These are phyloP conservation scores for Pao palembangensis DNA, from an alignment of 2,113 vertebrate species.

Conservation along the genomic window DNA sequence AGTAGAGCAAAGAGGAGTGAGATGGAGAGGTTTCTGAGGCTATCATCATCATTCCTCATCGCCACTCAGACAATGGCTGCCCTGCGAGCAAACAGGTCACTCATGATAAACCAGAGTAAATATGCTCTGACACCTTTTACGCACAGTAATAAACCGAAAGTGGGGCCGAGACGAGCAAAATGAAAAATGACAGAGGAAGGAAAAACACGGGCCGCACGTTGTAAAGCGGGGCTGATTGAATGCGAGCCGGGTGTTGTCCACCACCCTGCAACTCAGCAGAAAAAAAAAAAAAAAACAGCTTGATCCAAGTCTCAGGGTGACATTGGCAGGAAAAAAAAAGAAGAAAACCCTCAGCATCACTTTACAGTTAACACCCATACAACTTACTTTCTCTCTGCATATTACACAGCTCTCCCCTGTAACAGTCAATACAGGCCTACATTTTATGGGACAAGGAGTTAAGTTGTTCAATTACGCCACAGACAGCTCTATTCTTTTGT, in stretches of 20 bases:
- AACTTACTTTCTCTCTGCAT: conserved; percentile 75
- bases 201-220: conserved; percentile 23
- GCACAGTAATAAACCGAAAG: conserved; percentile 50
- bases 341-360: conserved; percentile 71
- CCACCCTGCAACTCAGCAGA: conserved; percentile 59
- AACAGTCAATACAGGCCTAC: conserved; percentile 93
- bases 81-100: conserved; percentile 44
- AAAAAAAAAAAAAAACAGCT: conserved; percentile 36
- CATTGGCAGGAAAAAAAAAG: conserved; percentile 37
- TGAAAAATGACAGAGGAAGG: conserved; percentile 46
- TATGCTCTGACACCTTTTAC: conserved; percentile 43
- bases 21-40: conserved; percentile 26
- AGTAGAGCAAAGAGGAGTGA: conserved; percentile 11
- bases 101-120: conserved; percentile 30
- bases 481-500: conserved; percentile 99
- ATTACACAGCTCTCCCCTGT: conserved; percentile 68
- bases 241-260: conserved; percentile 41
- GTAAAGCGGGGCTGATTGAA: conserved; percentile 38
- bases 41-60: conserved; percentile 43
- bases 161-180: conserved; percentile 31
- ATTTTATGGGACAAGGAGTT: conserved; percentile 99
- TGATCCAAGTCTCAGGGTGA: conserved; percentile 63
- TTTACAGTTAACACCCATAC: conserved; percentile 76
- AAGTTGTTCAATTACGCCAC: conserved; percentile 99
- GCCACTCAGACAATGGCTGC: conserved; percentile 27